These are phyloP conservation scores for Pseudopodoces humilis DNA, from an alignment of 2,113 vertebrate genomes.

Conservation along the genomic window DNA sequence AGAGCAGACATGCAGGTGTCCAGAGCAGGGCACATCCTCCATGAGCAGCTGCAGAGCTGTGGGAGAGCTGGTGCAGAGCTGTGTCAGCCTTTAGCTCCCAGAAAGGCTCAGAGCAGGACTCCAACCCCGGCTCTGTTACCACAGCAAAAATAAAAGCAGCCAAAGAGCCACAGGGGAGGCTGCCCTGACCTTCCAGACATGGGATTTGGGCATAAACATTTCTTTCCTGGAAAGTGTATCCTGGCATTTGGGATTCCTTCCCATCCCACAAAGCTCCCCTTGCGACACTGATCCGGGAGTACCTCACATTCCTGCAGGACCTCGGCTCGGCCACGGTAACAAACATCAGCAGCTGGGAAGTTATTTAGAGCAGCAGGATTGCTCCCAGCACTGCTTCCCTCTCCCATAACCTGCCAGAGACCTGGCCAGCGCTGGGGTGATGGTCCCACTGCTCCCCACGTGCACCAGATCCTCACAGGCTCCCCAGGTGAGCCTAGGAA, in stretches of 20 bases:
- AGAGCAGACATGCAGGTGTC: not conserved
- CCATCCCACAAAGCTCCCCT: not conserved
- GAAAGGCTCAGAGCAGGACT: not conserved
- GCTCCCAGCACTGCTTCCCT: not conserved
- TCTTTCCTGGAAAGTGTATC: conserved; percentile 34
- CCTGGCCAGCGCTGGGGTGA: not conserved
- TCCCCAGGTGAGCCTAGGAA: not conserved
- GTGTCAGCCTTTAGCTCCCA: not conserved
- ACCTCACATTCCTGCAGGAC: not conserved
- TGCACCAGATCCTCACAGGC: accelerated
- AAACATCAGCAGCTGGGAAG: not conserved
- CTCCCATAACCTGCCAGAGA: not conserved
- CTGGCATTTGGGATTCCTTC: not conserved
- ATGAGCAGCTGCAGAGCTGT: not conserved
- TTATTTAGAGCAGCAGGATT: not conserved
- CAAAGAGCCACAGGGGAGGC: not conserved
- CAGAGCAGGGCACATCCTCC: not conserved
- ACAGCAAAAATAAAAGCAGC: not conserved
- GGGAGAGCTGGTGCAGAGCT: not conserved
- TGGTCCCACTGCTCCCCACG: not conserved
- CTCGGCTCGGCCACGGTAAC: not conserved
- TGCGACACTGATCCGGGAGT: not conserved
- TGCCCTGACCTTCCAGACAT: not conserved
- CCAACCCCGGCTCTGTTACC: not conserved
- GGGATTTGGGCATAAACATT: not conserved